Evolutionary conservation across 2,888 invertebrate genomes (phyloP).

Genomic region (Ptilodon capucinus): DNA sequence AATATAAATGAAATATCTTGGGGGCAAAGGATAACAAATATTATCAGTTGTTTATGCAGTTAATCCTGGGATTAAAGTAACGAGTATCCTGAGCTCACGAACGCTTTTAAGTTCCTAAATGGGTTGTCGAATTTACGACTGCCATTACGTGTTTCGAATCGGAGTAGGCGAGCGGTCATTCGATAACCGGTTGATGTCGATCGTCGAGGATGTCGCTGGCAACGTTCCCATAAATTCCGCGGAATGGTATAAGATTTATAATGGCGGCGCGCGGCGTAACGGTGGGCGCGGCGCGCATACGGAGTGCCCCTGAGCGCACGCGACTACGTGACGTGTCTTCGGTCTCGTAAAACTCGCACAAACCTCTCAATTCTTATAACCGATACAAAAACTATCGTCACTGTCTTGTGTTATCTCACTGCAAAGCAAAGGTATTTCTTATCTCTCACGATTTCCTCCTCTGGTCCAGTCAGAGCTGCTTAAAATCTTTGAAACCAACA

Average conservation of each 20-base stretch:
- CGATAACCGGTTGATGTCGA: constrained; percentile 52
- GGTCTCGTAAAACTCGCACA: constrained; percentile 6
- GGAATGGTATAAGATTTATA: constrained; percentile 51
- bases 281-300: constrained; percentile 52
- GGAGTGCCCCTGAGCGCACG: constrained; percentile 38
- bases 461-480: too few relatives aligned
- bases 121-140: constrained; percentile 34
- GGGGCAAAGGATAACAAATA: too few relatives aligned
- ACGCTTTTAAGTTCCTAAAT: constrained; percentile 11
- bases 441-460: too few relatives aligned
- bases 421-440: too few relatives aligned
- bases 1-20: too few relatives aligned
- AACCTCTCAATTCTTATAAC: background rate
- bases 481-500: too few relatives aligned
- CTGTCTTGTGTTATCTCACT: too few relatives aligned
- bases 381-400: too few relatives aligned
- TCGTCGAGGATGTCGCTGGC: constrained; percentile 50
- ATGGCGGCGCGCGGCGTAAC: constrained; percentile 46
- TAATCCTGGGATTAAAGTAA: background rate
- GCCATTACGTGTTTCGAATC: constrained; percentile 34
- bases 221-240: constrained; percentile 59
- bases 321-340: constrained; percentile 53
- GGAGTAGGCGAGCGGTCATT: constrained; percentile 38
- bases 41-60: too few relatives aligned
- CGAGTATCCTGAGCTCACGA: constrained; percentile 10